Evolutionary conservation across 2,113 vertebrate species (phyloP).

Genomic region (Xiphophorus hellerii): DNA sequence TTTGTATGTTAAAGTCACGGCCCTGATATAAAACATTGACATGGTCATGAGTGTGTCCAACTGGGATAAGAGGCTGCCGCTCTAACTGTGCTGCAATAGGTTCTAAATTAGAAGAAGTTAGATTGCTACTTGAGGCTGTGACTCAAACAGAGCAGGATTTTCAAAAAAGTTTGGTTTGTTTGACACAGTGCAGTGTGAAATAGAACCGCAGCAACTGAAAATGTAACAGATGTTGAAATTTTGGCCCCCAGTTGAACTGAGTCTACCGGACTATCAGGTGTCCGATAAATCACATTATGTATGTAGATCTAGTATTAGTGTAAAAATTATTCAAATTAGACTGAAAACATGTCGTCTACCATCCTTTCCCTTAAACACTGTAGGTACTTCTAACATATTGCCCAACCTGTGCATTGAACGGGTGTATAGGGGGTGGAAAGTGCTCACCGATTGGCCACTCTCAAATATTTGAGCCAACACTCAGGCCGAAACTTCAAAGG

Average conservation of each 20-base stretch:
- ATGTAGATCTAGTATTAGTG: background rate
- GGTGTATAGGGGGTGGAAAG: conserved; percentile 19
- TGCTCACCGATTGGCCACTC: conserved; percentile 30
- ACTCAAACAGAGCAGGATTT: too few species aligned
- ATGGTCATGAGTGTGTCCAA: background rate
- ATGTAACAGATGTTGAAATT: too few species aligned
- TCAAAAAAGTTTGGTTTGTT: too few species aligned
- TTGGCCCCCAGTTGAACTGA: too few species aligned
- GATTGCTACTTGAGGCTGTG: background rate
- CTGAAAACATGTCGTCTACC: background rate
- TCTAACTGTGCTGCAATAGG: background rate
- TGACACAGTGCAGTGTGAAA: too few species aligned
- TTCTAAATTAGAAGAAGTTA: background rate
- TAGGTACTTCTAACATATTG: conserved; percentile 11
- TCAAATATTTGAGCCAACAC: conserved; percentile 66
- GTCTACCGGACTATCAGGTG: too few species aligned
- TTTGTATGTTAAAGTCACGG: too few species aligned
- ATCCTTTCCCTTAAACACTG: conserved; percentile 4
- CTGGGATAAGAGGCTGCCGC: background rate
- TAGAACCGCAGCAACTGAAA: too few species aligned
- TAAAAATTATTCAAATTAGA: background rate
- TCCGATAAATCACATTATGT: too few species aligned
- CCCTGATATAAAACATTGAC: background rate
- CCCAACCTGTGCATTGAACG: conserved; percentile 36
- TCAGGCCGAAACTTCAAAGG: conserved; percentile 62